Evolutionary conservation across 2,113 vertebrate species (phyloP).

Genomic region (Donacobius atricapilla): DNA sequence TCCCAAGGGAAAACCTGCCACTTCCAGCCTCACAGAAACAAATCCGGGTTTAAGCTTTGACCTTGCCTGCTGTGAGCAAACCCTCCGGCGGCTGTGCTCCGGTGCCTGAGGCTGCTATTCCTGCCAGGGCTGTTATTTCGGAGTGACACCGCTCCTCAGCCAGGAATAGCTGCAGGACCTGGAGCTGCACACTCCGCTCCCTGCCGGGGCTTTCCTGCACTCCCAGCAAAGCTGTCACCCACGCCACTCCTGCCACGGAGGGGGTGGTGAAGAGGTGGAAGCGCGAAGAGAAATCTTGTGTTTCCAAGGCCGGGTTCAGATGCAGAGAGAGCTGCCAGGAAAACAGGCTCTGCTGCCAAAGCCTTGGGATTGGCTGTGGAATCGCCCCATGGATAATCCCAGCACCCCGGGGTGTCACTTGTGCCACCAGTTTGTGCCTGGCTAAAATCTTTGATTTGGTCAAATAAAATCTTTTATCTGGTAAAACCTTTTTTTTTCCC

Average conservation of each 20-base stretch:
- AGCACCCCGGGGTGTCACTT: not conserved
- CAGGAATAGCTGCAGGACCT: not conserved
- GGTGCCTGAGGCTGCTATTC: not conserved
- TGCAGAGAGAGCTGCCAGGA: not conserved
- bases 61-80: not conserved
- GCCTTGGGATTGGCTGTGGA: accelerated
- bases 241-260: not conserved
- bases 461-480: no score
- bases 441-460: no score
- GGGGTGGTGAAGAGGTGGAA: not conserved
- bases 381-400: accelerated
- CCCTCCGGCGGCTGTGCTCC: not conserved
- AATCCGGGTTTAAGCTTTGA: not conserved
- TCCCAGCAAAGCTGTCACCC: not conserved
- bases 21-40: not conserved
- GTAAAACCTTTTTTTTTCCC: no score
- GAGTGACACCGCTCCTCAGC: not conserved
- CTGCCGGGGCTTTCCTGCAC: not conserved
- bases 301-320: not conserved
- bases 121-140: not conserved
- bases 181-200: not conserved
- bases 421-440: no score
- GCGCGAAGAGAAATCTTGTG: not conserved
- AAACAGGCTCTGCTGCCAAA: not conserved
- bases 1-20: not conserved